Evolutionary conservation across 2,888 invertebrate genomes (phyloP).

Genomic region (Chromoteleia sp.): DNA sequence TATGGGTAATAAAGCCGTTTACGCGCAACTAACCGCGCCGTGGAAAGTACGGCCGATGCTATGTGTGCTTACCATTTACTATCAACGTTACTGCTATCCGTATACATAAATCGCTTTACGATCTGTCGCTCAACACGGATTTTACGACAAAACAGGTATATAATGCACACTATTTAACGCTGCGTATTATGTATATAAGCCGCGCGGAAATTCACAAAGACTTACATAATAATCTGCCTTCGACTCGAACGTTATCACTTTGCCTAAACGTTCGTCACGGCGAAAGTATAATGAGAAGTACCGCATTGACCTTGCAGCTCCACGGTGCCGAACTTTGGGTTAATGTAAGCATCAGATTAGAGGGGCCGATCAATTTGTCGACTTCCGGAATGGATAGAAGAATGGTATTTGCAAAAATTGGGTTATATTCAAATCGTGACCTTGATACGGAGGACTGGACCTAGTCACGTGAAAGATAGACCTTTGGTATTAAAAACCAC

Average conservation of each 20-base stretch:
- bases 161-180: conserved; percentile 62
- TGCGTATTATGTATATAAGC: conserved; percentile 44
- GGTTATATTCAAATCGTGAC: conserved; percentile 59
- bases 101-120: conserved; percentile 84
- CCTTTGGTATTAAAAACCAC: background rate
- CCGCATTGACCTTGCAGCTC: conserved; percentile 50
- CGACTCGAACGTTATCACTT: conserved; percentile 8
- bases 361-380: conserved; percentile 40
- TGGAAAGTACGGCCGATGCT: conserved; percentile 65
- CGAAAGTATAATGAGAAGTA: conserved; percentile 35
- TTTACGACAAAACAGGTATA: conserved; percentile 81
- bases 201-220: conserved; percentile 40
- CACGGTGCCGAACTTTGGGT: conserved; percentile 32
- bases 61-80: conserved; percentile 81
- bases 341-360: conserved; percentile 55
- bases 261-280: conserved; percentile 21
- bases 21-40: conserved; percentile 81
- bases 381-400: conserved; percentile 12
- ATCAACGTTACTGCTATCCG: conserved; percentile 81
- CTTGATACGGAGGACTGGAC: conserved; percentile 21
- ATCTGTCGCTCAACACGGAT: conserved; percentile 84
- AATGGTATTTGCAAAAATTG: conserved; percentile 39
- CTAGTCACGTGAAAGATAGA: conserved; percentile 22
- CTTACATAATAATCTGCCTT: conserved; percentile 17
- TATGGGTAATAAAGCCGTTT: conserved; percentile 82